Evolutionary conservation across 2,113 vertebrate genomes (phyloP).

Genomic region (Chiloscyllium plagiosum): DNA sequence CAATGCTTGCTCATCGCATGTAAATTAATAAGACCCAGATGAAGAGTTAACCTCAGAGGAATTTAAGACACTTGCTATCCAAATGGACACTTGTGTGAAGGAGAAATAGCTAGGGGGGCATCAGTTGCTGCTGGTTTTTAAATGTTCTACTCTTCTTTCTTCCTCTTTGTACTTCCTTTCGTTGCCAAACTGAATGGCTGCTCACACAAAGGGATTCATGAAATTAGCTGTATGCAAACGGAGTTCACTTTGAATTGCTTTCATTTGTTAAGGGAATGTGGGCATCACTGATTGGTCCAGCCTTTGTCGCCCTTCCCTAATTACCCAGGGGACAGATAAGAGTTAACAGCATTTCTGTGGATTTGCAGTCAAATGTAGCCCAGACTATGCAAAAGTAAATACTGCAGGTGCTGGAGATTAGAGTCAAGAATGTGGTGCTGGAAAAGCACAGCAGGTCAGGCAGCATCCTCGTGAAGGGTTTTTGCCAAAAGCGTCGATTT

Average conservation of each 20-base stretch:
- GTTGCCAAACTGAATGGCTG: background rate
- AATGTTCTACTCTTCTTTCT: background rate
- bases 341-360: too few relatives aligned
- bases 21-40: background rate
- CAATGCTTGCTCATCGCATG: background rate
- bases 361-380: too few relatives aligned
- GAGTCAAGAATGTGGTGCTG: too few relatives aligned
- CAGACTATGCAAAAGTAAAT: too few relatives aligned
- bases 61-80: background rate
- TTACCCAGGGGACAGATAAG: too few relatives aligned
- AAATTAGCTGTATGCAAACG: background rate
- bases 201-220: background rate
- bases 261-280: too few relatives aligned
- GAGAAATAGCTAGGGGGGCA: background rate
- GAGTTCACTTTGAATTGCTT: background rate
- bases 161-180: background rate
- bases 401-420: too few relatives aligned
- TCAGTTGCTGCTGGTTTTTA: background rate
- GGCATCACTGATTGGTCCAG: too few relatives aligned
- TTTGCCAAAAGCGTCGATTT: too few relatives aligned
- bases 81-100: background rate
- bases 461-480: too few relatives aligned
- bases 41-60: background rate
- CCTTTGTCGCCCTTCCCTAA: too few relatives aligned
- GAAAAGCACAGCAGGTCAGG: too few relatives aligned